These are phyloP conservation scores for Melinaea menophilus DNA, from an alignment of 2,888 invertebrate species.

Conservation along the genomic window DNA sequence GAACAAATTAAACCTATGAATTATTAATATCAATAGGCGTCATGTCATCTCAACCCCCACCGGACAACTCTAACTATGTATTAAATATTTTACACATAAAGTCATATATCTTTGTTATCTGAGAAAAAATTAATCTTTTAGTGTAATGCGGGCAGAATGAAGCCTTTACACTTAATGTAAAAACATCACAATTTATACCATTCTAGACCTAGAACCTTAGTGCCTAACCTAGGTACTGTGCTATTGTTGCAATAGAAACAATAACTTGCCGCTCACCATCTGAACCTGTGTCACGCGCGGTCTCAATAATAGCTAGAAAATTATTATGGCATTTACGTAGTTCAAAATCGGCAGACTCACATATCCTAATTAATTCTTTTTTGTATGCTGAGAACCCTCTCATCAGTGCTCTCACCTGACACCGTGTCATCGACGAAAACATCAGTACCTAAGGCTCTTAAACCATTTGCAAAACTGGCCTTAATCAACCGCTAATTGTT, in stretches of 20 bases:
- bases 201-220: constrained; percentile 5
- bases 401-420: neutral
- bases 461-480: constrained; percentile 2
- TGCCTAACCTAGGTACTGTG: neutral
- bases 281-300: no score
- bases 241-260: neutral
- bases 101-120: neutral
- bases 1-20: constrained; percentile 1
- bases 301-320: neutral
- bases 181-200: neutral
- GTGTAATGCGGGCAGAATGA: neutral
- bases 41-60: neutral
- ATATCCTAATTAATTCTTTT: constrained; percentile 3
- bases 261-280: neutral
- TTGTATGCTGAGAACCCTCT: constrained; percentile 2
- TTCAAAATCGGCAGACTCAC: neutral
- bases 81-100: neutral
- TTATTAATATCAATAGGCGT: constrained; percentile 3
- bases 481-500: neutral
- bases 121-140: neutral
- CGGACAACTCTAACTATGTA: neutral
- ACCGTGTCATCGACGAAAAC: constrained; percentile 7
- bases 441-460: neutral
- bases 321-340: neutral
- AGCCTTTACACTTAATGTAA: neutral